Conservation (phyloP, 2,888 invertebrate species). For the Agrotis exclamationis region DNA sequence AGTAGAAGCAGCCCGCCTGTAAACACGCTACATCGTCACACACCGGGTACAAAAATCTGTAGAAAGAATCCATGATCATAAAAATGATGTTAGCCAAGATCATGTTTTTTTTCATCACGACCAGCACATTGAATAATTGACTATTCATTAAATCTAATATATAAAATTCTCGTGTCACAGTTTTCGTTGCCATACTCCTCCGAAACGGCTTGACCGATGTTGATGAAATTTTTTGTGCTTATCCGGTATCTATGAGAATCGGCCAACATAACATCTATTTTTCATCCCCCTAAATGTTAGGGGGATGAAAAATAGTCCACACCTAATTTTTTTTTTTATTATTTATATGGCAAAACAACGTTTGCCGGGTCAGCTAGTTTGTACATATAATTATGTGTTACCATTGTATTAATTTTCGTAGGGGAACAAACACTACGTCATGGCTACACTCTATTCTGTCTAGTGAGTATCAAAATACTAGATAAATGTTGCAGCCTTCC, state of each 20-base stretch:
- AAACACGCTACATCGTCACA: background rate
- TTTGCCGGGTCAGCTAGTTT: too few relatives aligned
- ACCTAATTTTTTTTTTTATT: too few relatives aligned
- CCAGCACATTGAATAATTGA: conserved; percentile 4
- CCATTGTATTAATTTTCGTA: conserved; percentile 54
- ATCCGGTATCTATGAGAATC: too few relatives aligned
- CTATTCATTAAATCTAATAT: conserved; percentile 21
- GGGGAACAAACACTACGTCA: conserved; percentile 44
- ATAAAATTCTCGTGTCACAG: too few relatives aligned
- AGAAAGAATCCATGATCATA: conserved; percentile 9
- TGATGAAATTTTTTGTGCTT: too few relatives aligned
- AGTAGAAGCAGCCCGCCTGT: conserved; percentile 12
- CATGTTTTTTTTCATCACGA: background rate
- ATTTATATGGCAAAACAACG: too few relatives aligned
- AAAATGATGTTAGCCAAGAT: conserved; percentile 20
- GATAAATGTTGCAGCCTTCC: conserved; percentile 32
- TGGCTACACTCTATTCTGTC: conserved; percentile 36
- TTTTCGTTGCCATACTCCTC: too few relatives aligned
- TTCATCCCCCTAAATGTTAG: too few relatives aligned
- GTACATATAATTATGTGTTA: conserved; percentile 25
- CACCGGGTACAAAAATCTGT: conserved; percentile 1
- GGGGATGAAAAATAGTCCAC: too few relatives aligned
- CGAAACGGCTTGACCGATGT: too few relatives aligned
- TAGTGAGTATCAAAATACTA: conserved; percentile 56
- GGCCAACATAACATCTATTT: too few relatives aligned